Percentiles rank a stretch among this genome's conserved stretches.
phyloP scores from a whole-genome alignment of 2,113 vertebrate species.

The Pollimyrus isidori region DNA sequence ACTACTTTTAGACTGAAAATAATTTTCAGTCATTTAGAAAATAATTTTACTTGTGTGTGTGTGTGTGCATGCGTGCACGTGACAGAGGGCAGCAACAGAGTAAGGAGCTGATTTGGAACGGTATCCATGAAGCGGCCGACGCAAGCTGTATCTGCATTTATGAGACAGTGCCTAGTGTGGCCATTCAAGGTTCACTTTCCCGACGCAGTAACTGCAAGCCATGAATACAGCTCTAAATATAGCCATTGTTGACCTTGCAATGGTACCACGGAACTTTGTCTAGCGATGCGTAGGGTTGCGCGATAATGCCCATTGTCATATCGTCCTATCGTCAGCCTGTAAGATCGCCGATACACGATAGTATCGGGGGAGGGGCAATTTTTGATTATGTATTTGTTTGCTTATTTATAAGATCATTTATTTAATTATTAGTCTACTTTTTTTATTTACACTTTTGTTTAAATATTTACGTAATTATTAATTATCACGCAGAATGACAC shows the following conservation, averaged over 20 bases:
- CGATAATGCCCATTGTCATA: no score
- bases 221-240: slow-evolving; percentile 8
- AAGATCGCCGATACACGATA: no score
- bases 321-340: no score
- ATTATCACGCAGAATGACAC: no score
- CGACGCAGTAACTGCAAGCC: slow-evolving; percentile 1
- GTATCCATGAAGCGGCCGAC: neutral
- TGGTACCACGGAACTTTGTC: neutral
- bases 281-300: no score
- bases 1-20: neutral
- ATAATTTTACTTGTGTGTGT: neutral
- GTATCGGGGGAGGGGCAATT: no score
- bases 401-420: no score
- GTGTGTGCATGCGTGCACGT: neutral
- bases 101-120: neutral
- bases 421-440: no score
- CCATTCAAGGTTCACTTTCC: neutral
- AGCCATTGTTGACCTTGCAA: neutral
- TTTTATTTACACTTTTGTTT: no score
- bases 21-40: neutral
- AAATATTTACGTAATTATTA: no score
- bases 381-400: no score
- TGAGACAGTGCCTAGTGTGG: neutral
- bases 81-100: neutral
- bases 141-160: neutral